These are phyloP conservation scores for Lasioglossum calceatum DNA, from an alignment of 2,888 invertebrate genomes.

Conservation along the genomic window DNA sequence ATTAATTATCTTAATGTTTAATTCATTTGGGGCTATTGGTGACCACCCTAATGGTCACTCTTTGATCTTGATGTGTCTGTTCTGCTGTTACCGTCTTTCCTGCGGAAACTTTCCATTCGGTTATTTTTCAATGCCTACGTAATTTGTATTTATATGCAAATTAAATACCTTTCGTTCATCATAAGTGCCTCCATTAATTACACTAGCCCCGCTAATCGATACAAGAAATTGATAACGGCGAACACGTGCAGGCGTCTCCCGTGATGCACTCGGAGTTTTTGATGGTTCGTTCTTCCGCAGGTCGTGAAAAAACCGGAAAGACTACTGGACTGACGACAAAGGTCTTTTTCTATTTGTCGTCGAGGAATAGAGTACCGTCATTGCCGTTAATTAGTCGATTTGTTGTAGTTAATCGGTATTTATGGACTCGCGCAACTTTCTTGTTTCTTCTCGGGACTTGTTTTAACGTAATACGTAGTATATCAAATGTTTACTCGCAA, in stretches of 20 bases:
- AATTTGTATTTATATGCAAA: slow-evolving; percentile 38
- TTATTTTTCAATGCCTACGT: slow-evolving; percentile 37
- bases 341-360: not conserved
- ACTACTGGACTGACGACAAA: not conserved
- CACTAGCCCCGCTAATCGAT: slow-evolving; percentile 28
- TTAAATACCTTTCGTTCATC: slow-evolving; percentile 45
- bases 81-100: not conserved
- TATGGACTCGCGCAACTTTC: not conserved
- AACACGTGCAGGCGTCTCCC: slow-evolving; percentile 39
- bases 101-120: not conserved
- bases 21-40: too few species aligned
- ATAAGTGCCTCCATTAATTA: slow-evolving; percentile 50
- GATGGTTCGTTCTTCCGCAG: slow-evolving; percentile 30
- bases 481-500: not conserved
- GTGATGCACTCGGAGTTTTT: slow-evolving; percentile 17
- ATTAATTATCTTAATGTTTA: too few species aligned
- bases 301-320: slow-evolving; percentile 30
- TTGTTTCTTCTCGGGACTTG: not conserved
- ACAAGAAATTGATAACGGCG: slow-evolving; percentile 52
- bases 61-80: not conserved
- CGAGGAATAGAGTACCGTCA: not conserved
- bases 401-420: not conserved
- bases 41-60: not conserved
- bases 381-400: not conserved
- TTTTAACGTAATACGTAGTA: not conserved